These are phyloP conservation scores for Rhinolophus sinicus DNA, from an alignment of 2,113 vertebrate species.

Conservation along the genomic window DNA sequence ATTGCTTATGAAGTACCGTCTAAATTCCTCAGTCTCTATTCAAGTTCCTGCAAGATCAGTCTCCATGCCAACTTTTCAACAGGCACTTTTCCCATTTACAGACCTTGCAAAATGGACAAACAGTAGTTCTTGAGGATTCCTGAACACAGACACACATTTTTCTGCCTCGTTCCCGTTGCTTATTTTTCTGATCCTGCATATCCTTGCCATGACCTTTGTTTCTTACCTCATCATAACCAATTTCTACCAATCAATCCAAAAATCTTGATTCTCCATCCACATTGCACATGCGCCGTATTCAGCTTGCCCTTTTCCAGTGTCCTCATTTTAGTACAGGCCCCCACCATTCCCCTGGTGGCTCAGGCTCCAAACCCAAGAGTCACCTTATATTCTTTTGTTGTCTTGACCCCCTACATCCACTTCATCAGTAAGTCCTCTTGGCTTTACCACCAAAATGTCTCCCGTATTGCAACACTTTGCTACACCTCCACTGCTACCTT, in stretches of 20 bases:
- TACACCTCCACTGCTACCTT: not conserved
- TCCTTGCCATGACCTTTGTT: not conserved
- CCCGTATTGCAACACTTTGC: fast-evolving
- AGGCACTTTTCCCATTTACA: not conserved
- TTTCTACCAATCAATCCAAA: not conserved
- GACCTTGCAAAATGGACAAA: not conserved
- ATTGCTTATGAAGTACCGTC: not conserved
- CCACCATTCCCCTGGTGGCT: not conserved
- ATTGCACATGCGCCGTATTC: fast-evolving
- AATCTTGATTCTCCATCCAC: not conserved
- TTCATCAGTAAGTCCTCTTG: not conserved
- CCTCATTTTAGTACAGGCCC: not conserved
- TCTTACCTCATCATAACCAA: not conserved
- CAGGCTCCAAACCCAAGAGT: not conserved
- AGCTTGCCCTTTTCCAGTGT: not conserved
- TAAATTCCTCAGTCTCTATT: not conserved
- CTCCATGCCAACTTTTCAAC: not conserved
- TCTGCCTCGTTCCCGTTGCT: not conserved
- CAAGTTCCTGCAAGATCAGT: not conserved
- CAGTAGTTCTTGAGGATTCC: not conserved
- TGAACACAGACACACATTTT: not conserved
- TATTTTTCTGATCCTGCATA: not conserved
- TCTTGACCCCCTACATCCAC: not conserved
- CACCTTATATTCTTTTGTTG: not conserved
- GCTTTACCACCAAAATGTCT: not conserved